Evolutionary conservation across 92 coral and sea anemone species (phyloP), one percentile per base, ranked within the genome.

Genomic region (Bergia puertoricense): DNA sequence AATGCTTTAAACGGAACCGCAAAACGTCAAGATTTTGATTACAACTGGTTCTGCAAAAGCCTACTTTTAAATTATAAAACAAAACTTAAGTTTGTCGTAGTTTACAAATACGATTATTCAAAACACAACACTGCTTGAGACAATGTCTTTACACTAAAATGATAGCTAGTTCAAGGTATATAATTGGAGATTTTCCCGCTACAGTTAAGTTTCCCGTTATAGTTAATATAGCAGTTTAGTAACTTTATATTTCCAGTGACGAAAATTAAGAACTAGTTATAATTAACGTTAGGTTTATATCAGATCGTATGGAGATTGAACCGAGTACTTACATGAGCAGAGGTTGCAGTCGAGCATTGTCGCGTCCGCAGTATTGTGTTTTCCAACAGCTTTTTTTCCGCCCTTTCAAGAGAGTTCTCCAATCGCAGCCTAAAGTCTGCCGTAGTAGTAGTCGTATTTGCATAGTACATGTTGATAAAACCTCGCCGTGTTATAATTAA

Each of bases 391-490:
- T 79, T 50, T 79, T 36, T 79, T 44, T 81, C 39, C 76, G 68
- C 72, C 86, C 40, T 65, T 62, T 62, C 51, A 81, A 41, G 51
- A 68, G 51, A 42, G 36, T 40, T 50, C 1, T 59, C 68, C 51
- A 40, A n/a, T 40, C 75, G 74, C 38, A 41, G 23, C 18, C 59
- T 39, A 65, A 62, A 62, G 3, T 59, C 75, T 2, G 23, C 51
- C 46, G 74, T 39, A 38, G 76, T 62, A 18, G 76, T 65, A 13
- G 75, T 65, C 41, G 14, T 81, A 81, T 65, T 65, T 81, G 39
- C 76, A 41, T 40, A 22, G 56, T 65, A 81, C 75, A 81, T 65
- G 74, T 81, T 72, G 45, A 38, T 65, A 16, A 65, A 81, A 30
- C 39, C 13, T 18, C 38, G 57, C 30, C 46, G 54, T 48, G 36